Evolutionary conservation across 2,888 invertebrate species (phyloP), one percentile per base, ranked within the genome.

Genomic region (Anodontia alba): DNA sequence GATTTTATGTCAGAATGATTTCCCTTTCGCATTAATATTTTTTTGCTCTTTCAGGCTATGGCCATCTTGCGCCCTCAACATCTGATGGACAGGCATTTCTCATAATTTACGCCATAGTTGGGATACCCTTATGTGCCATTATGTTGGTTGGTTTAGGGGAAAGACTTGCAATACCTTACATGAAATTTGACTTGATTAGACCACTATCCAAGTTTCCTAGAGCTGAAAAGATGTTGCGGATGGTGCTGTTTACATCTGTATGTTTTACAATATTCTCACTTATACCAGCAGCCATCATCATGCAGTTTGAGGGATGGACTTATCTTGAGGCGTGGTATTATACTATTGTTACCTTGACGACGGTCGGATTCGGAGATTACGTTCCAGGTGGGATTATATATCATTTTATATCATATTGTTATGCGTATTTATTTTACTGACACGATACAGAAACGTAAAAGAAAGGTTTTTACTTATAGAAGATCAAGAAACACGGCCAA

Each of bases 351-450:
- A 89, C 91, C 0, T 71, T 90, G 51, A 90, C 91, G 38, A 91
- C 91, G 1, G 78, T 90, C 0, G 91, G 91, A 10, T 91, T 91
- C 57, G 91, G 87, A 8, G 90, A 91, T 73, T 88, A 81, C 66
- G 89, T 90, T 17, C 83, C 89, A 73, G 89, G 90, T 91, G 69
- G 17, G 68, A 23, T 42, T n/a, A n/a, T n/a, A n/a, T n/a, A n/a
- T n/a, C n/a, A n/a, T n/a, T n/a, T n/a, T n/a, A n/a, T n/a, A n/a
- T n/a, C 46, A n/a, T n/a, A n/a, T n/a, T n/a, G n/a, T n/a, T n/a
- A n/a, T n/a, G n/a, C n/a, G n/a, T n/a, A n/a, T n/a, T n/a, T n/a
- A n/a, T n/a, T n/a, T n/a, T n/a, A n/a, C n/a, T n/a, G 46, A 46
- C 15, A 20, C n/a, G 23, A 23, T 15, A 20, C 12, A 62, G 23